Conservation (phyloP, 2,113 vertebrate genomes). For the Aldabrachelys gigantea region DNA sequence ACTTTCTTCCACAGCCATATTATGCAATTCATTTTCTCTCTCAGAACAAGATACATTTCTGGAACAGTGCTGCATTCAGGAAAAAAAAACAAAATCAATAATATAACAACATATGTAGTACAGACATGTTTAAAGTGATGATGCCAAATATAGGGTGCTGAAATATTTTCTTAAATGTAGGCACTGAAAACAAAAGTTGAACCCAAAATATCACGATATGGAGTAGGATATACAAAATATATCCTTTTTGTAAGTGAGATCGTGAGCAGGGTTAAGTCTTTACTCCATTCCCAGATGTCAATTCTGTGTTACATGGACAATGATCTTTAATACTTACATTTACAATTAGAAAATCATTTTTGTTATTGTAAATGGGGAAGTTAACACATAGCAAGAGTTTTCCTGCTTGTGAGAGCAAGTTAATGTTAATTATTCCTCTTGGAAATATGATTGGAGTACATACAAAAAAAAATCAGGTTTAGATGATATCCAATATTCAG, state of each 20-base stretch:
- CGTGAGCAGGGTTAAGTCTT: neutral
- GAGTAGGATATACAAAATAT: neutral
- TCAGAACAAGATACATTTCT: conserved; percentile 41
- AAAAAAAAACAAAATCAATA: conserved; percentile 61
- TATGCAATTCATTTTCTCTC: conserved; percentile 47
- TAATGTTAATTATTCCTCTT: neutral
- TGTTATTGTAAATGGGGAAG: neutral
- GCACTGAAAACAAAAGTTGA: neutral
- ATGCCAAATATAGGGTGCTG: neutral
- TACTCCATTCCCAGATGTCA: neutral
- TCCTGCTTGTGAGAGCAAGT: neutral
- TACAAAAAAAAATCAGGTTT: too few relatives aligned
- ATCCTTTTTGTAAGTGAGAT: neutral
- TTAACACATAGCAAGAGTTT: neutral
- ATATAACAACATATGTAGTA: conserved; percentile 26
- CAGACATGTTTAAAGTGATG: conserved; percentile 28
- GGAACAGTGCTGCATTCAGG: conserved; percentile 51
- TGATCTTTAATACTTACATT: neutral
- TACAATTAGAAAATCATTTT: neutral
- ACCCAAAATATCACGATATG: neutral
- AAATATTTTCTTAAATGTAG: conserved; percentile 15
- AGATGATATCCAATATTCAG: too few relatives aligned
- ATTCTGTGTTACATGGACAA: neutral
- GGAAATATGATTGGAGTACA: too few relatives aligned
- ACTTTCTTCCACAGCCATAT: conserved; percentile 20